Evolutionary conservation across 2,113 vertebrate species (phyloP).

Genomic region (Plotosus lineatus): DNA sequence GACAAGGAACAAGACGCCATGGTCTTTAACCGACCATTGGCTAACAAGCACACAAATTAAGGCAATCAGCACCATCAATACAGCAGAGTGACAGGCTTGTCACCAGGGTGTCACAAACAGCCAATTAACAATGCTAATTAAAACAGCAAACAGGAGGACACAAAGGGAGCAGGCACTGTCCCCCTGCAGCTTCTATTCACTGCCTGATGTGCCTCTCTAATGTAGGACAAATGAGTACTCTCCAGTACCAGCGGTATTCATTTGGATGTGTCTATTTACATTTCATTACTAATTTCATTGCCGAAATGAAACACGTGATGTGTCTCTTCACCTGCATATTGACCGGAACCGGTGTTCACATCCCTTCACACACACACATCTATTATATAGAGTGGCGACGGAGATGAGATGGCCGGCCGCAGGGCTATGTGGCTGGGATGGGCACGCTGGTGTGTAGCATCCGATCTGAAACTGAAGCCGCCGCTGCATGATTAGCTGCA

Average conservation of each 20-base stretch:
- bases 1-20: slow-evolving; percentile 59
- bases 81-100: slow-evolving; percentile 74
- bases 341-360: neutral
- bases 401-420: slow-evolving; percentile 40
- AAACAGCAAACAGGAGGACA: slow-evolving; percentile 80
- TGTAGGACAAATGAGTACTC: slow-evolving; percentile 55
- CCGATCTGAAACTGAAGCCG: slow-evolving; percentile 39
- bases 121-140: slow-evolving; percentile 99
- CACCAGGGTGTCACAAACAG: slow-evolving; percentile 85
- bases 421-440: slow-evolving; percentile 47
- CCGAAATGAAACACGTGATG: neutral
- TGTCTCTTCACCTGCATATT: slow-evolving; percentile 18
- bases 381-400: slow-evolving; percentile 18
- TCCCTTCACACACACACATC: neutral
- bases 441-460: slow-evolving; percentile 44
- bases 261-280: neutral
- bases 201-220: slow-evolving; percentile 60
- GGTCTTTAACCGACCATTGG: slow-evolving; percentile 62
- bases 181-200: slow-evolving; percentile 56
- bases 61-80: slow-evolving; percentile 74
- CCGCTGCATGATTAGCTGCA: slow-evolving; percentile 36
- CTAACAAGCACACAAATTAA: slow-evolving; percentile 75
- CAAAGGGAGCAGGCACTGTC: slow-evolving; percentile 66
- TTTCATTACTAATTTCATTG: neutral
- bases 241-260: slow-evolving; percentile 6